These are phyloP conservation scores for Drosophila stalkeri DNA, from an alignment of 2,888 invertebrate species.

Conservation along the genomic window DNA sequence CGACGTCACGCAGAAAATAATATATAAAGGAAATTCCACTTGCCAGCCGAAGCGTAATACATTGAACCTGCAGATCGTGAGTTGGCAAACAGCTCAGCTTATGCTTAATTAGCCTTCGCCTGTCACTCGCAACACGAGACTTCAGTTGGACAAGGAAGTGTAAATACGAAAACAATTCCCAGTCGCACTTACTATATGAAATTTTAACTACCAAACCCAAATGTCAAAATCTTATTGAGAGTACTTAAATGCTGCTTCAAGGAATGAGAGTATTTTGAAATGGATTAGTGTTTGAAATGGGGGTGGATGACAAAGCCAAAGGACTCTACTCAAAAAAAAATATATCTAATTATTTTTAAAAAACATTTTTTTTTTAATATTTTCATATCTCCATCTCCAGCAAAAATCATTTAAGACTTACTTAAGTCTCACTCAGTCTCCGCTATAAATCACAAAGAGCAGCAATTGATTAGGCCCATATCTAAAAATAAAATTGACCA, in stretches of 20 bases:
- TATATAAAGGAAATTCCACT: slow-evolving; percentile 65
- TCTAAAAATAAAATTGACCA: slow-evolving; percentile 23
- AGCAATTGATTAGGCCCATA: slow-evolving; percentile 12
- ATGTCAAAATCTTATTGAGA: slow-evolving; percentile 19
- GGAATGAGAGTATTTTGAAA: background rate
- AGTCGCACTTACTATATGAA: slow-evolving; percentile 5
- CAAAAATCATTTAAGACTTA: background rate
- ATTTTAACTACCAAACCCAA: background rate
- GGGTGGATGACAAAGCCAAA: background rate
- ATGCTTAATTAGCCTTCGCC: slow-evolving; percentile 40
- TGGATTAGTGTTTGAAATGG: slow-evolving; percentile 1
- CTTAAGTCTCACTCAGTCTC: background rate
- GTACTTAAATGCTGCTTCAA: background rate
- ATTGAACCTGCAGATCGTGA: slow-evolving; percentile 71
- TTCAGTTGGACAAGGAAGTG: slow-evolving; percentile 11
- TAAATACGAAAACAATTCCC: slow-evolving; percentile 22
- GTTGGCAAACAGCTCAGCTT: slow-evolving; percentile 50
- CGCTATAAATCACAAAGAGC: background rate
- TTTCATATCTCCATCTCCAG: too few relatives aligned
- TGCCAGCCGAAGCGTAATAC: slow-evolving; percentile 66
- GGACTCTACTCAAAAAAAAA: background rate
- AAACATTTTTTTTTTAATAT: background rate
- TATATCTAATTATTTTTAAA: background rate
- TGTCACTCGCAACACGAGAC: slow-evolving; percentile 37
- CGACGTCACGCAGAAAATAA: slow-evolving; percentile 69